Evolutionary conservation across 2,888 invertebrate species (phyloP), one percentile per base, ranked within the genome.

Genomic region (Agonopterix alstromeriana): DNA sequence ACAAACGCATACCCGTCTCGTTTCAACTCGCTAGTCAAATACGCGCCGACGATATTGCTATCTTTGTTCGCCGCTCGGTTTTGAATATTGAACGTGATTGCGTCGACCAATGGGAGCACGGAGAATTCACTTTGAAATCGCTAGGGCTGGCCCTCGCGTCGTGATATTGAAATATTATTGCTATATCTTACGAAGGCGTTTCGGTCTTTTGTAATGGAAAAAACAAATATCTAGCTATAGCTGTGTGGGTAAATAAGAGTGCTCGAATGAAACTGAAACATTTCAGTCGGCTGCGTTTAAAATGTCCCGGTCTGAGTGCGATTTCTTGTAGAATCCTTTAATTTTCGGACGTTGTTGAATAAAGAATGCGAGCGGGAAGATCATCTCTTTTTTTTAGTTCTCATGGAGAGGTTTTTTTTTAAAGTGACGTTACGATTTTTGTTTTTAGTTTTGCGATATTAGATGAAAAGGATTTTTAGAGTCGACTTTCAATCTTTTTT

Each of bases 91-190:
- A 77, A 68, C 73, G 76, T 63, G 59, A 58, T 58, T 54, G 44
- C 12, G 45, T 51, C 53, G 70, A 63, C 88, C 87, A 88, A 86
- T 87, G 52, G 62, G 72, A 70, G 63, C 48, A 60, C 65, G 53
- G 54, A 58, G 69, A 79, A 84, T 80, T 85, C 86, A 86, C 86
- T 87, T 82, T 73, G 61, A 57, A 54, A 58, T 60, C 60, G 54
- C 63, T 73, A 71, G 79, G 82, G 82, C 65, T 68, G 79, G 79
- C 68, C 72, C 73, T 60, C 60, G 63, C 64, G 63, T 60, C 61
- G 73, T 58, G 75, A 80, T 84, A 87, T 86, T 85, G 87, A 87
- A 87, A 84, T 84, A 84, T 84, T 83, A 86, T 82, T 74, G 78
- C 73, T 74, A 70, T 70, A 77, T 65, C 61, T 58, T 55, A 57